phyloP scores from a whole-genome alignment of 2,888 invertebrate genomes.

The Netelia fuscicornis region DNA sequence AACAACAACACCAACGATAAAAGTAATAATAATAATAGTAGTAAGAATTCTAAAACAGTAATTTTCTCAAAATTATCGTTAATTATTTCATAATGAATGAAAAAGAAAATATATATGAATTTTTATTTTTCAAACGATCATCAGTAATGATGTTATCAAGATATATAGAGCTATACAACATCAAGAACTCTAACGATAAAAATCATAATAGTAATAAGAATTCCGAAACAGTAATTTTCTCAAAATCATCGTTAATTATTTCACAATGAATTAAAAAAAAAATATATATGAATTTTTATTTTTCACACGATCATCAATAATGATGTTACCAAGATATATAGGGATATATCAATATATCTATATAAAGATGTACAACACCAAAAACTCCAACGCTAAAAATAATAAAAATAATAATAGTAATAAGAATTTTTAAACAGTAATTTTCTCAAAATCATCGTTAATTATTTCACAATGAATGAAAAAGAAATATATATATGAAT shows the following conservation, averaged over 20 bases:
- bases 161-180: background rate
- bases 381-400: background rate
- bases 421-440: background rate
- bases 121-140: background rate
- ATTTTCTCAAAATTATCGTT: slow-evolving; percentile 19
- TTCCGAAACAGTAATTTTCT: background rate
- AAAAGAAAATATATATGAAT: no score
- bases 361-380: no score
- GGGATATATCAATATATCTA: background rate
- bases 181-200: background rate
- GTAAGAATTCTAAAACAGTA: background rate
- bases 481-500: no score
- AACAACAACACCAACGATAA: background rate
- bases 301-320: background rate
- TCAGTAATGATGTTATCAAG: background rate
- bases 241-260: slow-evolving; percentile 10
- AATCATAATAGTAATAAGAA: background rate
- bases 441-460: slow-evolving; percentile 20
- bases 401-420: background rate
- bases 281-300: no score
- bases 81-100: background rate
- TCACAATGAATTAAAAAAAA: no score
- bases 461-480: background rate
- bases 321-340: background rate
- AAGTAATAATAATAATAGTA: background rate